These are phyloP conservation scores for Mantis religiosa DNA, from an alignment of 2,888 invertebrate species.

Conservation along the genomic window DNA sequence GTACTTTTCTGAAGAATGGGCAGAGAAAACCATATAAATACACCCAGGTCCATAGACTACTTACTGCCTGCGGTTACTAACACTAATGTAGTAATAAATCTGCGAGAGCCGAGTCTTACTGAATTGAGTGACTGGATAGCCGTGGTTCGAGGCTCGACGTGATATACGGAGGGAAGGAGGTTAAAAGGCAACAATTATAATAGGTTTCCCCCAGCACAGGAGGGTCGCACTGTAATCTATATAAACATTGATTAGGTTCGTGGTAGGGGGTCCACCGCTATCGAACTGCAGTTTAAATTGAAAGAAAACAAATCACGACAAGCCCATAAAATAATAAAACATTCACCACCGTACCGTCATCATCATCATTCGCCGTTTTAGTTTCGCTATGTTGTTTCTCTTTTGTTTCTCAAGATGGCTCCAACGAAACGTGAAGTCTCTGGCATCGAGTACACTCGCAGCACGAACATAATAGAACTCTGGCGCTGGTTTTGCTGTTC, in stretches of 20 bases:
- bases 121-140: too few species aligned
- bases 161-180: neutral
- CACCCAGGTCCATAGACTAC: too few species aligned
- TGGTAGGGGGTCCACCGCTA: neutral
- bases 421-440: neutral
- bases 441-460: neutral
- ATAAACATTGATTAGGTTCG: slow-evolving; percentile 3
- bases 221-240: neutral
- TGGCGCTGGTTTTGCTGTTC: neutral
- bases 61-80: too few species aligned
- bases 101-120: too few species aligned
- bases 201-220: neutral
- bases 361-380: neutral
- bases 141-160: neutral
- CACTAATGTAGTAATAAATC: too few species aligned
- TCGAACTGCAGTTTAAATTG: slow-evolving; percentile 2
- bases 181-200: neutral
- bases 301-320: slow-evolving; percentile 13
- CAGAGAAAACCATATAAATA: too few species aligned
- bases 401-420: neutral
- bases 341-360: neutral
- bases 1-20: too few species aligned
- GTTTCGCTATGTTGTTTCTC: neutral
- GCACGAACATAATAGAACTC: neutral
- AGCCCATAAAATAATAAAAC: slow-evolving; percentile 7